phyloP scores from a whole-genome alignment of 2,888 invertebrate species.

The Archips crataeganus region DNA sequence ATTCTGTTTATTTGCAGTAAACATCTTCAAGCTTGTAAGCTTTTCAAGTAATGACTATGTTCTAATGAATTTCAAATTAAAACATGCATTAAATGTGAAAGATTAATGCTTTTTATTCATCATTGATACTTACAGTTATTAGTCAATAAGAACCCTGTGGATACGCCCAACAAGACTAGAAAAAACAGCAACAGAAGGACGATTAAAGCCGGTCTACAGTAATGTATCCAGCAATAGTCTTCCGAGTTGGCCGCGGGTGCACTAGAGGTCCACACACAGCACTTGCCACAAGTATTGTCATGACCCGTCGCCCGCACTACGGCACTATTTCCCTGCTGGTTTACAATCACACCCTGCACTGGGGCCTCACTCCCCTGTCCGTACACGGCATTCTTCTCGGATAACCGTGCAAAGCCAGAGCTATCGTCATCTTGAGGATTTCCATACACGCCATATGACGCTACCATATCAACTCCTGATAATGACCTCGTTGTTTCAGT shows the following conservation, averaged over 20 bases:
- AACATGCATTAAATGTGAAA: neutral
- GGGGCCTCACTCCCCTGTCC: slow-evolving; percentile 79
- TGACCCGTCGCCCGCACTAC: slow-evolving; percentile 69
- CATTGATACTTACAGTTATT: slow-evolving; percentile 84
- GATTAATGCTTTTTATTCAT: neutral
- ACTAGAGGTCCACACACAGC: slow-evolving; percentile 69
- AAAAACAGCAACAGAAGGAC: slow-evolving; percentile 83
- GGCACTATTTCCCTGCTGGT: slow-evolving; percentile 82
- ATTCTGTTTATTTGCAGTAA: neutral
- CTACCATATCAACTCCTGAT: slow-evolving; percentile 83
- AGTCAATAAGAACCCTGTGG: slow-evolving; percentile 85
- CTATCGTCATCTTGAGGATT: slow-evolving; percentile 81
- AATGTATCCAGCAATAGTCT: slow-evolving; percentile 83
- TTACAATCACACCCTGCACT: slow-evolving; percentile 82
- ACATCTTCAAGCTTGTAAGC: neutral
- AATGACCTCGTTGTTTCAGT: slow-evolving; percentile 77
- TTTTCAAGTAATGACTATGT: neutral
- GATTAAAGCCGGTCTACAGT: slow-evolving; percentile 84
- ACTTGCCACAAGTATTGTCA: slow-evolving; percentile 67
- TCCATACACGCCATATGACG: slow-evolving; percentile 83
- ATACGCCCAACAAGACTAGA: slow-evolving; percentile 83
- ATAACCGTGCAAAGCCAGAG: slow-evolving; percentile 77
- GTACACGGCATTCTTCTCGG: slow-evolving; percentile 74
- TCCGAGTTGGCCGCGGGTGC: slow-evolving; percentile 76
- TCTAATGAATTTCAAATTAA: neutral